Conservation (phyloP, 2,888 invertebrate species). For the Ypsolopha sequella region DNA sequence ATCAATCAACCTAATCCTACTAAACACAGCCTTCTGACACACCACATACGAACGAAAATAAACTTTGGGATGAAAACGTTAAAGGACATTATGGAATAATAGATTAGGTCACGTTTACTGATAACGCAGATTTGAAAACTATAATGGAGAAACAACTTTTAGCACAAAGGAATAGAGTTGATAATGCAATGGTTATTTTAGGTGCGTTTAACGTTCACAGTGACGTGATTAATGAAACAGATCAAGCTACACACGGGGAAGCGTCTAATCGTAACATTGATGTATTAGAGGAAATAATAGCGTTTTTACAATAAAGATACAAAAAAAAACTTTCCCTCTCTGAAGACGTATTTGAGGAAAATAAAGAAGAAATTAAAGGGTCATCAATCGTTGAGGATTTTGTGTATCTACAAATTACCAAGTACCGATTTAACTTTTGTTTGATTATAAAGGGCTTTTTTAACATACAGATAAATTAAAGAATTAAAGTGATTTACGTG, state of each 20-base stretch:
- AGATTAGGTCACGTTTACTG: no score
- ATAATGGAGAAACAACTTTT: constrained; percentile 13
- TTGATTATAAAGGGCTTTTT: no score
- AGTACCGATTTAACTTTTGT: no score
- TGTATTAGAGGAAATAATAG: constrained; percentile 37
- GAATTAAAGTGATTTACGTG: no score
- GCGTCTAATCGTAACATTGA: constrained; percentile 51
- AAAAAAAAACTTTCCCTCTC: not conserved
- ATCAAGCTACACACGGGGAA: constrained; percentile 37
- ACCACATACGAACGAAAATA: not conserved
- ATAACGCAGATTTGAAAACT: constrained; percentile 3
- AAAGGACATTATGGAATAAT: no score
- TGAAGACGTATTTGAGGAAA: no score
- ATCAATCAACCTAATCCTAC: constrained; percentile 57
- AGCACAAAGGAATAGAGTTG: not conserved
- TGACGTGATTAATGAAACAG: constrained; percentile 54
- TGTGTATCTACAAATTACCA: no score
- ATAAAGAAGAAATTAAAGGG: no score
- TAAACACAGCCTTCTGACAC: constrained; percentile 40
- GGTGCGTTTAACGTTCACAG: constrained; percentile 32
- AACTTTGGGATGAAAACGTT: no score
- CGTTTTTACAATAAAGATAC: not conserved
- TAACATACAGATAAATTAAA: no score
- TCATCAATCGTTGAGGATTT: no score
- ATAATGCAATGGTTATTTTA: constrained; percentile 2